Evolutionary conservation across 2,888 invertebrate species (phyloP).

Genomic region (Melanotus villosus): DNA sequence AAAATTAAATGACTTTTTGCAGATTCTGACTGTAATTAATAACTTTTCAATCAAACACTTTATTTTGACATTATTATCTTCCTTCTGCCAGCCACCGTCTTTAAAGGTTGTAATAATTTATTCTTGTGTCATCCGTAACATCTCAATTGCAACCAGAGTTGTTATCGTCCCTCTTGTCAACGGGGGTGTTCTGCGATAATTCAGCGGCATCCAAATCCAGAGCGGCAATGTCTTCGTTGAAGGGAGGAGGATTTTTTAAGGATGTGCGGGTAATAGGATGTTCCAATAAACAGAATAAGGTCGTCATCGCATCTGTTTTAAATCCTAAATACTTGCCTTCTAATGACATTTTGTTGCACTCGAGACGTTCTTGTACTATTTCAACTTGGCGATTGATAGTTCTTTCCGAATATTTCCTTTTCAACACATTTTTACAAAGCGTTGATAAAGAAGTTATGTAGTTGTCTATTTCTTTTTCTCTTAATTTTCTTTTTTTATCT

Average conservation of each 20-base stretch:
- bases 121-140: neutral
- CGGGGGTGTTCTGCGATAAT: slow-evolving; percentile 21
- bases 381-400: slow-evolving; percentile 55
- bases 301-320: slow-evolving; percentile 49
- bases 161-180: neutral
- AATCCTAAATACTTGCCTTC: slow-evolving; percentile 35
- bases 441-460: slow-evolving; percentile 62
- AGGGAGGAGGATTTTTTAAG: slow-evolving; percentile 50
- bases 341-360: slow-evolving; percentile 43
- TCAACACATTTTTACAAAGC: slow-evolving; percentile 56
- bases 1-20: slow-evolving; percentile 26
- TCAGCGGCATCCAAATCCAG: slow-evolving; percentile 50
- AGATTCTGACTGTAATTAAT: no score
- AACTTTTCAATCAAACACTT: no score
- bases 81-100: neutral
- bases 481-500: slow-evolving; percentile 59
- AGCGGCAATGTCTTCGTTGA: slow-evolving; percentile 54
- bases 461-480: slow-evolving; percentile 58
- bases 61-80: no score
- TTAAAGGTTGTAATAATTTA: no score
- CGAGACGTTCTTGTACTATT: slow-evolving; percentile 44
- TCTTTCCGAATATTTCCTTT: slow-evolving; percentile 54
- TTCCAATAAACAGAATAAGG: slow-evolving; percentile 54
- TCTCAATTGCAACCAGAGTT: neutral
- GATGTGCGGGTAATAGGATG: slow-evolving; percentile 50